These are phyloP conservation scores for Mythimna loreyi DNA, from an alignment of 2,888 invertebrate genomes.

Conservation along the genomic window DNA sequence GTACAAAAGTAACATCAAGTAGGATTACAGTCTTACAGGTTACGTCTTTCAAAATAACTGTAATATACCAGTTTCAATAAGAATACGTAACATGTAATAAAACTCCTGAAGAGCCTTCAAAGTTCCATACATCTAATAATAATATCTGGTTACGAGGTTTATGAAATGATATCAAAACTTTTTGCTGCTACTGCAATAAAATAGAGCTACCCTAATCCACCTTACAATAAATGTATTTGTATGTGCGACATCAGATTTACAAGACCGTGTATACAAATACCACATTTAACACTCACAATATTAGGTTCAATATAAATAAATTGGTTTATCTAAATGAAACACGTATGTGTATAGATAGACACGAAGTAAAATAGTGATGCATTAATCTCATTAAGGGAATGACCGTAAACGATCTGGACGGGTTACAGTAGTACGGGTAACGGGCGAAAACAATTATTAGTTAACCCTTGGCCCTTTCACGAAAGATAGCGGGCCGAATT, in stretches of 20 bases:
- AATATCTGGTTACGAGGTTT: conserved; percentile 33
- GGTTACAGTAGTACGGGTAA: conserved; percentile 71
- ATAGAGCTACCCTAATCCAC: conserved; percentile 4
- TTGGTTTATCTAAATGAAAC: conserved; percentile 40
- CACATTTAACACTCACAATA: conserved; percentile 21
- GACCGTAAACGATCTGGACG: conserved; percentile 72
- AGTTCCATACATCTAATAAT: conserved; percentile 35
- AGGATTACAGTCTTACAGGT: conserved; percentile 50
- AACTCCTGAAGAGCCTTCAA: conserved; percentile 37
- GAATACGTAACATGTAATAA: conserved; percentile 38
- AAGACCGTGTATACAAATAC: conserved; percentile 29
- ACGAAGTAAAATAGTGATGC: conserved; percentile 68
- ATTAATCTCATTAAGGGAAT: conserved; percentile 75
- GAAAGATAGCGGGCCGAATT: conserved; percentile 71
- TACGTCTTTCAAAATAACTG: conserved; percentile 40
- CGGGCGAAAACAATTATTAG: conserved; percentile 77
- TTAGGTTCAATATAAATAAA: conserved; percentile 37
- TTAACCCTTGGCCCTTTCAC: conserved; percentile 72
- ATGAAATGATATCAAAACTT: conserved; percentile 26
- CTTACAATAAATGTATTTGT: conserved; percentile 33
- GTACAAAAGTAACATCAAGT: conserved; percentile 47
- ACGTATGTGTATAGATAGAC: conserved; percentile 42
- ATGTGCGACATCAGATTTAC: conserved; percentile 37
- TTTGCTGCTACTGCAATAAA: conserved; percentile 19
- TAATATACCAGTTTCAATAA: conserved; percentile 40